These are phyloP conservation scores for Spilogale gracilis DNA, from an alignment of 2,113 vertebrate species.

Conservation along the genomic window DNA sequence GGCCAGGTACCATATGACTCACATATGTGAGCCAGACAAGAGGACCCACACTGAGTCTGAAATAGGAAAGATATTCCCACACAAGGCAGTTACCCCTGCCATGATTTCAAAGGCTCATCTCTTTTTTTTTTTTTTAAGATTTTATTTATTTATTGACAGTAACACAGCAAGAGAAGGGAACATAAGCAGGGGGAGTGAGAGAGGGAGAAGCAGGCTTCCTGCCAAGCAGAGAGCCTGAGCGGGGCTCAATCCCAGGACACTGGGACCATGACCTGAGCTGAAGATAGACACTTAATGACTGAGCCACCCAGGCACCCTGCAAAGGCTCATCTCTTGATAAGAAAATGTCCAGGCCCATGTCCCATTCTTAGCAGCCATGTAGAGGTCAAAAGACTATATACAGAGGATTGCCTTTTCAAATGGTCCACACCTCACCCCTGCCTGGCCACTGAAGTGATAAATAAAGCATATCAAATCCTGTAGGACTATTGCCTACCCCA, in stretches of 20 bases:
- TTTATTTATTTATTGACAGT: too few species aligned
- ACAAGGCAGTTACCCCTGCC: neutral
- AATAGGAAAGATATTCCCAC: neutral
- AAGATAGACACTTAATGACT: too few species aligned
- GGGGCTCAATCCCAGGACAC: too few species aligned
- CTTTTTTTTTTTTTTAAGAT: too few species aligned
- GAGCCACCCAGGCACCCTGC: too few species aligned
- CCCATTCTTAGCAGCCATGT: neutral
- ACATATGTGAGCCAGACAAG: neutral
- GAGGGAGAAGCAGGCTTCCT: too few species aligned
- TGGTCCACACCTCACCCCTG: neutral
- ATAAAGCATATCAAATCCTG: neutral
- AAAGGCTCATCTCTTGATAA: neutral
- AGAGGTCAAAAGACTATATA: neutral
- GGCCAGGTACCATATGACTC: neutral
- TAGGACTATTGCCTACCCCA: neutral
- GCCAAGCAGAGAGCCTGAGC: too few species aligned
- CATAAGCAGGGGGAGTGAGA: too few species aligned
- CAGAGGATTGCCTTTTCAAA: neutral
- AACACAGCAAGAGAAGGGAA: too few species aligned
- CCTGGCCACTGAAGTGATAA: neutral
- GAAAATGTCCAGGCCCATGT: neutral
- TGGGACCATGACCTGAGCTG: too few species aligned
- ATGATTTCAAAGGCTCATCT: too few species aligned
- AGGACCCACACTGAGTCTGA: neutral